Conservation (phyloP, 37 sponge, comb jelly and placozoan species). For the Bolinopsis microptera region DNA sequence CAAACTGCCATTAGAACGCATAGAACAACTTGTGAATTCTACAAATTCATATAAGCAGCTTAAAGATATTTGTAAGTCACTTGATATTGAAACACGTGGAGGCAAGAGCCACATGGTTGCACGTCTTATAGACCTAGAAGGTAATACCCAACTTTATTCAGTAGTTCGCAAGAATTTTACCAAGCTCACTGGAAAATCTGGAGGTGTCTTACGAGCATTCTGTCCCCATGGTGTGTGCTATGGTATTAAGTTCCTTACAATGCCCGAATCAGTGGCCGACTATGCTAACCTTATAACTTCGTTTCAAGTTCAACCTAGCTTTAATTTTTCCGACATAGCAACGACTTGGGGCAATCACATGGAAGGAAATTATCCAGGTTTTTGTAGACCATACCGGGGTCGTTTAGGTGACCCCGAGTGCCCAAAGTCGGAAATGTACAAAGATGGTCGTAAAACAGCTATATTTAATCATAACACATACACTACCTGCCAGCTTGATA, state of each 20-base stretch:
- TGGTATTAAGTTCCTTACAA: not conserved
- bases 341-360: no score
- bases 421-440: not conserved
- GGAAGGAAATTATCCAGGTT: not conserved
- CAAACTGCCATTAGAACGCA: not conserved
- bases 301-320: not conserved
- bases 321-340: slow-evolving; percentile 21
- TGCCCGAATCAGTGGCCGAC: slow-evolving; percentile 31
- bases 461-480: not conserved
- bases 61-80: not conserved
- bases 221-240: slow-evolving; percentile 5
- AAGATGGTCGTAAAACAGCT: not conserved
- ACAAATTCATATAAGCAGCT: not conserved
- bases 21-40: slow-evolving; percentile 31
- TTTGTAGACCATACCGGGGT: not conserved
- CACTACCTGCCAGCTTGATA: not conserved
- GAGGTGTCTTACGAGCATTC: slow-evolving; percentile 18
- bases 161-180: slow-evolving; percentile 14
- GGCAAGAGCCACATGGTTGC: slow-evolving; percentile 31
- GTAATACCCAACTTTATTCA: slow-evolving; percentile 37
- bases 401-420: not conserved
- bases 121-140: not conserved
- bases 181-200: slow-evolving; percentile 16
- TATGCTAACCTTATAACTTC: slow-evolving; percentile 8
- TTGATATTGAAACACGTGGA: slow-evolving; percentile 36